phyloP scores from a whole-genome alignment of 2,888 invertebrate genomes.

The Thera britannica region DNA sequence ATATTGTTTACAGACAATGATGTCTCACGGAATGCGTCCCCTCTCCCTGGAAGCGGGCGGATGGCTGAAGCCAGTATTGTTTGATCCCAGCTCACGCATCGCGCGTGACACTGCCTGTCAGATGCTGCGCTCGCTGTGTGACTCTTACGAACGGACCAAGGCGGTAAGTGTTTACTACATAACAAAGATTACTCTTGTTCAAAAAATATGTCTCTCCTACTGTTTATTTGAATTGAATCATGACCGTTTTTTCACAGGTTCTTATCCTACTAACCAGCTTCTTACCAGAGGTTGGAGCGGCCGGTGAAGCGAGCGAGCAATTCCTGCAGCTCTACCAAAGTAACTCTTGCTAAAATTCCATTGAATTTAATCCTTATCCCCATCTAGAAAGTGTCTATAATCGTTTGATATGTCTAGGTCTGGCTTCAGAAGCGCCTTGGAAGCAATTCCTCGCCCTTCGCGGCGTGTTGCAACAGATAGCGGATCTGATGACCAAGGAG shows the following conservation, averaged over 20 bases:
- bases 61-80: slow-evolving; percentile 96
- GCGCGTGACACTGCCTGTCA: slow-evolving; percentile 95
- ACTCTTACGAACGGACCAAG: slow-evolving; percentile 79
- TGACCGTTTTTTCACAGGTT: slow-evolving; percentile 77
- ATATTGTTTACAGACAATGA: slow-evolving; percentile 59
- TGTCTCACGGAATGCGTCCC: slow-evolving; percentile 82
- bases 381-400: neutral
- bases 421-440: slow-evolving; percentile 95
- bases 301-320: slow-evolving; percentile 97
- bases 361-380: neutral
- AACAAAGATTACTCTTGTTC: neutral
- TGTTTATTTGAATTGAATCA: neutral
- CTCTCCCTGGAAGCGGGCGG: slow-evolving; percentile 88
- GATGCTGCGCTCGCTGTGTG: slow-evolving; percentile 93
- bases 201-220: neutral
- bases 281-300: slow-evolving; percentile 92
- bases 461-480: slow-evolving; percentile 93
- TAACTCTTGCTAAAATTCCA: neutral
- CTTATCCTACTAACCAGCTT: slow-evolving; percentile 95
- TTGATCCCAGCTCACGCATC: slow-evolving; percentile 95
- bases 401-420: slow-evolving; percentile 53
- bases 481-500: slow-evolving; percentile 94
- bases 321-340: slow-evolving; percentile 91
- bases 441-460: slow-evolving; percentile 96
- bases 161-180: slow-evolving; percentile 57